A percentile compares a stretch with the other conserved stretches of the same genome.
Evolutionary conservation across 2,113 vertebrate genomes (phyloP).

Genomic region (Odobenus rosmarus): DNA sequence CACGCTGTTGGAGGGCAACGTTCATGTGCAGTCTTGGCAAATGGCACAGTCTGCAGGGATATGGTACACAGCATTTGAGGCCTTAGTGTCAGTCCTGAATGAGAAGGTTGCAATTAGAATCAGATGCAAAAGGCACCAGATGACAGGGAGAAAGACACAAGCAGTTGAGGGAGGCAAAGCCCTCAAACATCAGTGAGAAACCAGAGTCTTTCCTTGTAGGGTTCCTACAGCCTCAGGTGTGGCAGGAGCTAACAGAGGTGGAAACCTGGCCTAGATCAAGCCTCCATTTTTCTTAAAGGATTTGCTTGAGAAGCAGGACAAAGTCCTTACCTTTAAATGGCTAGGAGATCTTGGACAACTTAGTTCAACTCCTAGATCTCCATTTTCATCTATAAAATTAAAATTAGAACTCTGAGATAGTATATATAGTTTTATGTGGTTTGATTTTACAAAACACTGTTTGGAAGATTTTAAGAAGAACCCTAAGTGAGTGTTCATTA

Average conservation of each 20-base stretch:
- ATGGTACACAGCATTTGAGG: neutral
- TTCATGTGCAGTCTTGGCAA: neutral
- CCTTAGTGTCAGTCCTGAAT: neutral
- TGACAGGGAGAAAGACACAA: neutral
- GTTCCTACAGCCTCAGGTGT: neutral
- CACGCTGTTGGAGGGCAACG: neutral
- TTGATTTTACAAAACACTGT: neutral
- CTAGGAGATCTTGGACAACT: neutral
- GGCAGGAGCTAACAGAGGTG: neutral
- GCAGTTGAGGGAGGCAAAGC: neutral
- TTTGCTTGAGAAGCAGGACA: neutral
- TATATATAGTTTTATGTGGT: neutral
- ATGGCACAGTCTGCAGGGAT: fast-evolving
- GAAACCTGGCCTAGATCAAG: neutral
- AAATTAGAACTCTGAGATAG: neutral
- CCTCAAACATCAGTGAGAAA: neutral
- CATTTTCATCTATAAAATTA: neutral
- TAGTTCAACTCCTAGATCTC: neutral
- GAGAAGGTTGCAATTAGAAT: neutral
- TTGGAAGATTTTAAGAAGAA: neutral
- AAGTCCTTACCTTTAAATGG: neutral
- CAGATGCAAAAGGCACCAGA: neutral
- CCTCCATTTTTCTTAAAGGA: neutral
- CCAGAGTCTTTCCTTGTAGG: neutral
- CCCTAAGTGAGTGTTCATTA: neutral